Conservation (phyloP, 1,140 invertebrate genomes). For the Drosophila littoralis region DNA sequence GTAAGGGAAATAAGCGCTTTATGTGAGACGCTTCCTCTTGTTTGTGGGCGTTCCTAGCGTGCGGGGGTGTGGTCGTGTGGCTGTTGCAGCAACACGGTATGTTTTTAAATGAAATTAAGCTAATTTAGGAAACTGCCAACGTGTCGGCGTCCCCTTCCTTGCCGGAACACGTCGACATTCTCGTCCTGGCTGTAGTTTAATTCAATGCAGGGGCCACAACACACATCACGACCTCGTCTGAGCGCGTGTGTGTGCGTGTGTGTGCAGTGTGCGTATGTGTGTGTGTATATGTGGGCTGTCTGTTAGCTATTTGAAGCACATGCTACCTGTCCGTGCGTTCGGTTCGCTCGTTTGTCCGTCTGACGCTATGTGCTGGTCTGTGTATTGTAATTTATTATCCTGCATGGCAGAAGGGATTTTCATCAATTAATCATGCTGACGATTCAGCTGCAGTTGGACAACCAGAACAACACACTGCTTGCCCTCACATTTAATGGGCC, state of each 20-base stretch:
- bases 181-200: constrained; percentile 55
- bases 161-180: constrained; percentile 49
- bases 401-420: constrained; percentile 82
- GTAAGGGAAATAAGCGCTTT: neutral
- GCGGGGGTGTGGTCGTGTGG: neutral
- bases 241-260: constrained; percentile 15
- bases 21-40: neutral
- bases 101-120: constrained; percentile 82
- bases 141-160: constrained; percentile 42
- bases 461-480: constrained; percentile 43
- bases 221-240: constrained; percentile 31
- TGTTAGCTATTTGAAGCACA: constrained; percentile 38
- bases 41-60: neutral
- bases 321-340: constrained; percentile 48
- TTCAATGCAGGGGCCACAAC: constrained; percentile 49
- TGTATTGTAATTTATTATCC: constrained; percentile 81
- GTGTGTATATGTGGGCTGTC: constrained; percentile 12
- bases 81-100: constrained; percentile 53
- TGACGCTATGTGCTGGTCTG: constrained; percentile 30
- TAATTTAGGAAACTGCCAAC: constrained; percentile 74
- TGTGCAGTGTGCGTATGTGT: neutral
- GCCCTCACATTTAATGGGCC: constrained; percentile 26
- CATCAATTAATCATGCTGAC: constrained; percentile 82
- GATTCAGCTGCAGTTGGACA: constrained; percentile 70
- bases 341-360: constrained; percentile 20